Base-by-base conservation (phyloP, 2,888 invertebrate genomes). In the Frankliniella intonsa region DNA sequence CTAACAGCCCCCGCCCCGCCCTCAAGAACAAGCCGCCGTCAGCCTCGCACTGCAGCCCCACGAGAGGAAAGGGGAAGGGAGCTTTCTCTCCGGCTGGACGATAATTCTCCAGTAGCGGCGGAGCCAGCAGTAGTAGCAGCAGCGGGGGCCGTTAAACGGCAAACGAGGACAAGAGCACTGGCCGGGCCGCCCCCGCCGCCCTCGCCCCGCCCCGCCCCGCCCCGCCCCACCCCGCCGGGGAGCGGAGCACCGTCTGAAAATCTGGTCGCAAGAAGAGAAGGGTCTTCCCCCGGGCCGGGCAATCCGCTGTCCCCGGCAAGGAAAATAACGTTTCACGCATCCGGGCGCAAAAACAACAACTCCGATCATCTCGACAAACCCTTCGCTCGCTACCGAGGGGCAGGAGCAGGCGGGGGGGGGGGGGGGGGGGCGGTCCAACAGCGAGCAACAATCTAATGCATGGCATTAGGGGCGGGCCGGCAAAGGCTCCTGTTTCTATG, bases 361-460 rank as follows among this genome's bases (percentile, higher is more conserved):
- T 62, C 69, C 69, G 69, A 76, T 76, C 69, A 76, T 76, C 69
- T 76, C 69, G 69, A 76, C 69, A 76, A 25, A 22, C 69, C 69
- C 9, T 19, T 19, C 19, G 19, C 17, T 55, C 17, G 55, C 38
- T 14, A 55, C 55, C 55, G 14, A 55, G 55, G 5, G 38, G 38
- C 38, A 38, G 38, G 3, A 38, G 38, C 38, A 38, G 38, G 38
- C 38, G 38, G 38, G 38, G 38, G 3, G 38, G 38, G 38, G 38
- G 3, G 5, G 38, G 38, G 38, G 3, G 5, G 38, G 38, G 38
- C 38, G 5, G 38, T 14, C 62, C 62, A n/a, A 9, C 69, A 76
- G 69, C n/a, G 69, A 76, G 69, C 69, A 76, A 76, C 69, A 76
- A 76, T 76, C 69, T 76, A 76, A 76, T 76, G 69, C 69, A 76